Evolutionary conservation across 2,113 vertebrate species (phyloP).

Genomic region (Bungarus multicinctus): DNA sequence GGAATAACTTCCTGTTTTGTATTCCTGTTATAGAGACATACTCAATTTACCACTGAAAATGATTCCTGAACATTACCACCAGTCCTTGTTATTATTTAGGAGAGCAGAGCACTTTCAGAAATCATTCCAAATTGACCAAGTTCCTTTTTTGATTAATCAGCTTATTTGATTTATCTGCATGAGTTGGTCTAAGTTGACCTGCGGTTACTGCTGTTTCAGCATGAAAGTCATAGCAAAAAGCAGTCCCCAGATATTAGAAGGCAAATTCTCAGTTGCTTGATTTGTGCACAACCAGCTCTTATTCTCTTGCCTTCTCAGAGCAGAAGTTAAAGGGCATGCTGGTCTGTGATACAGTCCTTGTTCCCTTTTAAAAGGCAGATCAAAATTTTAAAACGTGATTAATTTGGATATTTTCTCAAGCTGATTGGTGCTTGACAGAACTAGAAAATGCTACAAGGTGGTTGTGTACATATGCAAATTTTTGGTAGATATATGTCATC

Average conservation of each 20-base stretch:
- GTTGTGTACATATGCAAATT: slow-evolving; percentile 69
- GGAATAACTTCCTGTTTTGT: slow-evolving; percentile 76
- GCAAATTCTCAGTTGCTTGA: slow-evolving; percentile 55
- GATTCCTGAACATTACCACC: slow-evolving; percentile 74
- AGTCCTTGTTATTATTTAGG: slow-evolving; percentile 65
- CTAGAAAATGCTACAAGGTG: slow-evolving; percentile 53
- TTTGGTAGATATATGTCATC: slow-evolving; percentile 65
- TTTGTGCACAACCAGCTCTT: slow-evolving; percentile 62
- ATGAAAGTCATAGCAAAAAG: slow-evolving; percentile 67
- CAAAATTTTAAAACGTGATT: slow-evolving; percentile 63
- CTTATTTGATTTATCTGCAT: slow-evolving; percentile 73
- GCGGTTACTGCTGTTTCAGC: slow-evolving; percentile 74
- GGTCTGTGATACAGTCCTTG: slow-evolving; percentile 61
- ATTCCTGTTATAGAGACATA: slow-evolving; percentile 72
- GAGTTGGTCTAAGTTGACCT: slow-evolving; percentile 69
- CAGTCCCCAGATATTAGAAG: slow-evolving; percentile 65
- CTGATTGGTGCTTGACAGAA: slow-evolving; percentile 65
- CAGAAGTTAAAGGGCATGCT: slow-evolving; percentile 58
- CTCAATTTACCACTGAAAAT: slow-evolving; percentile 74
- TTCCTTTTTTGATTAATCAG: slow-evolving; percentile 51
- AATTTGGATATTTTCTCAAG: slow-evolving; percentile 47
- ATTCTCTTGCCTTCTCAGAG: slow-evolving; percentile 57
- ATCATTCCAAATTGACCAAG: slow-evolving; percentile 62
- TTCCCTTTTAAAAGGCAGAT: slow-evolving; percentile 67
- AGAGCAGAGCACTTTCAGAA: slow-evolving; percentile 69